These are phyloP conservation scores for Tenodera sinensis DNA, from an alignment of 2,888 invertebrate species.

Conservation along the genomic window DNA sequence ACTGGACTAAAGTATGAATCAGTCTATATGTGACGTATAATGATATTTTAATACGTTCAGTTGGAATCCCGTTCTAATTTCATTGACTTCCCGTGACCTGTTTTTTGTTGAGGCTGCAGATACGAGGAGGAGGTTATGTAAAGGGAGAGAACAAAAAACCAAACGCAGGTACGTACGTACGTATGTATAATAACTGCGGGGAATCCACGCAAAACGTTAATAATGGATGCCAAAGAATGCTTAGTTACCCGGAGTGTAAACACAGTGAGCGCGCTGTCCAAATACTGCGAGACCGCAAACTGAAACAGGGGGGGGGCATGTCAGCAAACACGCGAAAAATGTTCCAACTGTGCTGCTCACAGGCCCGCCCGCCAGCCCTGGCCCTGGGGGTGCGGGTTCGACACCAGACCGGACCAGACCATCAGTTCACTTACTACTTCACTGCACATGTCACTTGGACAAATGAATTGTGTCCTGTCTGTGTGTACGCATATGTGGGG, in stretches of 20 bases:
- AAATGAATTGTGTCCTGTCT: too few species aligned
- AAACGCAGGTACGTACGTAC: not conserved
- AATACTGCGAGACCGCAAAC: not conserved
- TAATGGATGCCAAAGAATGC: not conserved
- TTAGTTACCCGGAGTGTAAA: not conserved
- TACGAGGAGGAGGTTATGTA: not conserved
- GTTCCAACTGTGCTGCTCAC: not conserved
- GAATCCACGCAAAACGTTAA: not conserved
- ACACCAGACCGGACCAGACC: too few species aligned
- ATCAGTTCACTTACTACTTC: too few species aligned
- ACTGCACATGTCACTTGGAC: too few species aligned
- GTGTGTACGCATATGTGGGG: too few species aligned
- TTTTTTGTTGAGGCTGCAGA: not conserved
- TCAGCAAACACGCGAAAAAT: not conserved
- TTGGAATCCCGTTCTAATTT: too few species aligned
- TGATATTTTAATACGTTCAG: too few species aligned
- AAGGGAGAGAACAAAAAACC: not conserved
- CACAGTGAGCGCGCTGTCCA: not conserved
- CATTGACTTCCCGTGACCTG: too few species aligned
- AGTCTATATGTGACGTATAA: too few species aligned
- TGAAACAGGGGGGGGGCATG: not conserved
- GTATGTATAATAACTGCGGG: not conserved
- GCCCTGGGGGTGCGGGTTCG: too few species aligned
- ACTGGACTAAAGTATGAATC: too few species aligned
- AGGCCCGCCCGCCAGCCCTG: too few species aligned